phyloP scores from a whole-genome alignment of 2,797 vertebrate species.

The Lepidocolaptes lacrymiger region DNA sequence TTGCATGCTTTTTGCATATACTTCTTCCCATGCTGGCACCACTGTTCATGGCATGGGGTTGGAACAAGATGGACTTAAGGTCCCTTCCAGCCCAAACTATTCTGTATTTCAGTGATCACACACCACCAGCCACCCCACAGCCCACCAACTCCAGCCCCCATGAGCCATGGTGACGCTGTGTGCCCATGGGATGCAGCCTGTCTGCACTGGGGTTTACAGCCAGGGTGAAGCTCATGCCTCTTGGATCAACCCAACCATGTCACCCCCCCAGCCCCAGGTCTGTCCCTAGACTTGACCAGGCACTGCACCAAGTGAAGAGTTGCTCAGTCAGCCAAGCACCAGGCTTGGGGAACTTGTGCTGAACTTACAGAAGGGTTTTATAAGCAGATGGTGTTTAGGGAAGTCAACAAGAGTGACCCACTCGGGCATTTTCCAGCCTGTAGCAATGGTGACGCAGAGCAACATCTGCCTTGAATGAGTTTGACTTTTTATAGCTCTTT shows the following conservation, averaged over 20 bases:
- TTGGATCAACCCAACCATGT: fast-evolving
- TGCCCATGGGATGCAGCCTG: fast-evolving
- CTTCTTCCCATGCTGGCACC: fast-evolving
- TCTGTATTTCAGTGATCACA: background rate
- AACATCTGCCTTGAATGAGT: background rate
- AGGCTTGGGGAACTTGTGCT: background rate
- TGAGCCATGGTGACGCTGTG: fast-evolving
- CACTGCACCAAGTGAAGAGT: fast-evolving
- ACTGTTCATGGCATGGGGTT: background rate
- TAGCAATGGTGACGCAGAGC: background rate
- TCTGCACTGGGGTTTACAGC: fast-evolving
- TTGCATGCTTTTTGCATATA: fast-evolving
- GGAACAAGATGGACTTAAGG: background rate
- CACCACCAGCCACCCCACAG: fast-evolving
- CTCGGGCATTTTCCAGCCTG: background rate
- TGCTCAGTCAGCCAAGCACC: background rate
- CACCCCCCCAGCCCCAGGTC: background rate
- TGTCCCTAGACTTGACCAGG: background rate
- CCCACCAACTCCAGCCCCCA: fast-evolving
- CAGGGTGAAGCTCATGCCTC: background rate
- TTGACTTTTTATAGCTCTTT: background rate
- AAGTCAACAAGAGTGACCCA: background rate
- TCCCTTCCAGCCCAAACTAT: background rate
- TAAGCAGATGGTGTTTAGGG: background rate
- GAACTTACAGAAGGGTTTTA: background rate